Evolutionary conservation across 2,113 vertebrate genomes (phyloP).

Genomic region (Cyanocitta stelleri): DNA sequence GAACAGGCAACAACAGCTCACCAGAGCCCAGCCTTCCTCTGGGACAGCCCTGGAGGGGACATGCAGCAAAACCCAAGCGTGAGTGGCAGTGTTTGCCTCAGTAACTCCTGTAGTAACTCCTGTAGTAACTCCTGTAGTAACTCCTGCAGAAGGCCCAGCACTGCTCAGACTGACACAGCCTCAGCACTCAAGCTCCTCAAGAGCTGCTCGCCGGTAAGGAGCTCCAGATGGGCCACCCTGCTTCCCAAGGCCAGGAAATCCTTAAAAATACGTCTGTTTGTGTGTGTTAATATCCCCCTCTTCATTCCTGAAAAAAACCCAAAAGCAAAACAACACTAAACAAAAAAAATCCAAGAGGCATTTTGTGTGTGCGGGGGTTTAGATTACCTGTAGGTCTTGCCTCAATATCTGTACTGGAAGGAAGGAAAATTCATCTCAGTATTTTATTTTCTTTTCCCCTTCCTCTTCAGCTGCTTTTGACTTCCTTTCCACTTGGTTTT

Average conservation of each 20-base stretch:
- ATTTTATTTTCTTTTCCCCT: neutral
- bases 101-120: neutral
- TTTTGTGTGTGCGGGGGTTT: neutral
- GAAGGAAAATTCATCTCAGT: neutral
- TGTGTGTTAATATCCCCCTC: neutral
- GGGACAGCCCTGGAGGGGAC: neutral
- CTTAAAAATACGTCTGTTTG: neutral
- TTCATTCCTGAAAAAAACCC: neutral
- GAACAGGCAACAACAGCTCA: neutral
- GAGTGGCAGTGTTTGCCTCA: neutral
- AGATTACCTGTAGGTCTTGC: neutral
- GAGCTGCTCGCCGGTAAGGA: neutral
- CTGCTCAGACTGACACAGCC: neutral
- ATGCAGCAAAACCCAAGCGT: neutral
- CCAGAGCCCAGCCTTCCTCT: neutral
- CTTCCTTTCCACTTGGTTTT: neutral
- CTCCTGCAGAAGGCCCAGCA: neutral
- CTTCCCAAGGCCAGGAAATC: neutral
- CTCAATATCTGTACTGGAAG: neutral
- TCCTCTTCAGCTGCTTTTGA: neutral
- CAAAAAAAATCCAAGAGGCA: neutral
- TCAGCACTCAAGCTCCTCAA: neutral
- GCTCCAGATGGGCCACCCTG: neutral
- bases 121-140: neutral
- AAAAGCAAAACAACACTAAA: neutral